A percentile compares a stretch with the other conserved stretches of the same genome.
These are phyloP conservation scores for Zaprionus nigranus DNA, from an alignment of 1,140 invertebrate genomes.

Conservation along the genomic window DNA sequence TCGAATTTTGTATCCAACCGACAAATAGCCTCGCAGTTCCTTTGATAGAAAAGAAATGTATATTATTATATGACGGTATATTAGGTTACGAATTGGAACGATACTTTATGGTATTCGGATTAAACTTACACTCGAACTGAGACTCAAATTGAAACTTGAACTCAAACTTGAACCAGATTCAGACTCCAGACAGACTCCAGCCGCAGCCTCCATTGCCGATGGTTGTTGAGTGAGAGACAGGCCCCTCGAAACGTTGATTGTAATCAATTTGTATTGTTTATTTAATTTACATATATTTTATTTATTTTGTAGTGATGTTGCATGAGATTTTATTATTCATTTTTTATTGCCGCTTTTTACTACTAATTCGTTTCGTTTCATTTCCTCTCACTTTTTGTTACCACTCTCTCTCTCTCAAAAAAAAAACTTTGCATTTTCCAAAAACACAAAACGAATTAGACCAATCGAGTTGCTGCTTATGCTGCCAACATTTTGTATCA, in stretches of 20 bases:
- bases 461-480: constrained; percentile 49
- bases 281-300: constrained; percentile 68
- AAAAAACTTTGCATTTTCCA: constrained; percentile 45
- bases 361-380: constrained; percentile 78
- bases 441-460: constrained; percentile 40
- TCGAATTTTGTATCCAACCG: constrained; percentile 42
- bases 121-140: constrained; percentile 25
- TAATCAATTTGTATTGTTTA: constrained; percentile 72
- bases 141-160: constrained; percentile 14
- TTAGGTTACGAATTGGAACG: constrained; percentile 25
- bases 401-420: constrained; percentile 26
- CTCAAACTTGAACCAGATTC: constrained; percentile 8
- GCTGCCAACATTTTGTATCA: constrained; percentile 40
- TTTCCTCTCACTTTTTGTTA: constrained; percentile 54
- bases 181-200: constrained; percentile 3
- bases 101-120: constrained; percentile 32
- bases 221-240: constrained; percentile 12
- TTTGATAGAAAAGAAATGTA: constrained; percentile 37
- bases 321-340: constrained; percentile 84
- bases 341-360: constrained; percentile 81
- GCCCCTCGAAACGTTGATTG: constrained; percentile 41
- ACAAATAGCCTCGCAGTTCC: constrained; percentile 14
- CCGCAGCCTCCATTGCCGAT: background rate
- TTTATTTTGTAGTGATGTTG: constrained; percentile 83
- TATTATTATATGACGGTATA: constrained; percentile 47